Conservation (phyloP, 2,113 vertebrate species). For the Otus sunia region DNA sequence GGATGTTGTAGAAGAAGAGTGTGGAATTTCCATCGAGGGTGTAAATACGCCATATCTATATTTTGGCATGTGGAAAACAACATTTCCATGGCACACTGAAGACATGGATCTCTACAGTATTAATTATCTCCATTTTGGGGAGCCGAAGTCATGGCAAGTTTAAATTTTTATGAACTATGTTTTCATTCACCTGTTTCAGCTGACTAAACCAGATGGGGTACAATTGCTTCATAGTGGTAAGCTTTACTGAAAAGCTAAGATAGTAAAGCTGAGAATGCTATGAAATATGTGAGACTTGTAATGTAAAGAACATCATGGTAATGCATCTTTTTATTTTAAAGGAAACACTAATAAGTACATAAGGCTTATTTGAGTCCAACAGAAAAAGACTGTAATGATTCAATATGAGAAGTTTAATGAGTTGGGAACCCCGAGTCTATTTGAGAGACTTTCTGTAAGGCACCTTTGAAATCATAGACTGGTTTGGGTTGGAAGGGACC, state of each 20-base stretch:
- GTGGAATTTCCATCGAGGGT: slow-evolving; percentile 93
- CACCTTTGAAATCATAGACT: not conserved
- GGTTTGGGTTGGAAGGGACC: too few relatives aligned
- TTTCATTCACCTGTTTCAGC: not conserved
- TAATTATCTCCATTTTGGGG: slow-evolving; percentile 97
- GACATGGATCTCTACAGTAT: slow-evolving; percentile 99
- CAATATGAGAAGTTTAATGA: not conserved
- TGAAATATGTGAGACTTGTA: not conserved
- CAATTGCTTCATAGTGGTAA: not conserved
- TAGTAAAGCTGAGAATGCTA: not conserved
- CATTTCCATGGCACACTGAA: slow-evolving; percentile 96
- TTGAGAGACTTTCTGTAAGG: not conserved
- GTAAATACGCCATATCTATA: slow-evolving; percentile 97
- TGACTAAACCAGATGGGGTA: not conserved
- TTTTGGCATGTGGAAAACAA: slow-evolving; percentile 99
- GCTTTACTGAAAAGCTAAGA: not conserved
- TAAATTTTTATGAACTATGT: not conserved
- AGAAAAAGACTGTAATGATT: not conserved
- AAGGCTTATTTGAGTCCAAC: not conserved
- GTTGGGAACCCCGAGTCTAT: not conserved
- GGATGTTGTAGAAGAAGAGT: slow-evolving; percentile 93
- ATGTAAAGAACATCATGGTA: not conserved
- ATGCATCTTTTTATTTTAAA: not conserved
- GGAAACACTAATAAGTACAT: not conserved
- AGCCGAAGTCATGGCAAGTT: slow-evolving; percentile 95